Conservation (phyloP, 2,113 vertebrate genomes). For the Marmota flaviventris region DNA sequence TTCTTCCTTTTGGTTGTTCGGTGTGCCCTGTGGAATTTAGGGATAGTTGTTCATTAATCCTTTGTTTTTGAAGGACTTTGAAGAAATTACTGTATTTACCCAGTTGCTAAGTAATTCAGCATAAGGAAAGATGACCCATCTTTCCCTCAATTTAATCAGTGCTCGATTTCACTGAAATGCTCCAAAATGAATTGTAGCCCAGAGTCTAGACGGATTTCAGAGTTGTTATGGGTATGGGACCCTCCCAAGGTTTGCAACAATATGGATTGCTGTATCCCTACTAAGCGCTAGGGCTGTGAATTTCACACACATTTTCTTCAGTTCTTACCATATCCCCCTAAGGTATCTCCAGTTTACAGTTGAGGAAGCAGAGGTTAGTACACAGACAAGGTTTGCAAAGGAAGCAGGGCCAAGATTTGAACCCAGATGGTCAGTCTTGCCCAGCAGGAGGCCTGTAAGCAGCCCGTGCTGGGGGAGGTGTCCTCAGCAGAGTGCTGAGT, state of each 20-base stretch:
- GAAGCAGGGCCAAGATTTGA: background rate
- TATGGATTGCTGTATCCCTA: no score
- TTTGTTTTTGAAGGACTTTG: background rate
- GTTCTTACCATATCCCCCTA: background rate
- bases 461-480: no score
- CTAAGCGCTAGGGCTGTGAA: background rate
- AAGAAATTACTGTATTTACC: background rate
- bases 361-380: background rate
- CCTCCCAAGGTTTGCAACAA: background rate
- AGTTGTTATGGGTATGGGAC: background rate
- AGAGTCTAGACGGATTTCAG: background rate
- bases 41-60: no score
- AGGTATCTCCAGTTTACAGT: background rate
- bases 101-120: background rate
- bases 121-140: background rate
- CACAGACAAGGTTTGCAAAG: background rate
- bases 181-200: no score
- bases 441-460: fast-evolving
- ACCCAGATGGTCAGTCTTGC: background rate
- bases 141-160: background rate
- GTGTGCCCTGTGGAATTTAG: background rate
- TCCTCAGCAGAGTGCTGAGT: background rate
- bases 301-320: background rate
- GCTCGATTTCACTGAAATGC: background rate
- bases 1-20: background rate